Percentiles rank a stretch among this genome's conserved stretches.
These are phyloP conservation scores for Poecilia velifera DNA, from an alignment of 2,797 vertebrate genomes.

Conservation along the genomic window DNA sequence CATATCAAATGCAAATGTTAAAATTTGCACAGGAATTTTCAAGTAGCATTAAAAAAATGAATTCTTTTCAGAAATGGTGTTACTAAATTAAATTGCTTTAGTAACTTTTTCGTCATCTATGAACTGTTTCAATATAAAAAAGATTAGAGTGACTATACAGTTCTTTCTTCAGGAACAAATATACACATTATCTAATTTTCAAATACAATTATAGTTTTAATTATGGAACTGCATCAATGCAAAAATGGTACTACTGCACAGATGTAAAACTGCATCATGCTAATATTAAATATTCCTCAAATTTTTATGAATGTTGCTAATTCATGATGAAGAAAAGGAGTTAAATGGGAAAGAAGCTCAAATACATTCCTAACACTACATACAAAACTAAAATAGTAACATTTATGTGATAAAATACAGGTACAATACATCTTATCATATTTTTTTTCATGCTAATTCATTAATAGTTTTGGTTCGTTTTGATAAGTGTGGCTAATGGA, in stretches of 20 bases:
- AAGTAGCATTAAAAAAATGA: background rate
- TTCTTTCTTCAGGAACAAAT: background rate
- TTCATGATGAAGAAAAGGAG: background rate
- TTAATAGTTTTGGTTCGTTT: background rate
- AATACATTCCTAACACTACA: background rate
- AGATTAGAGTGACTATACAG: background rate
- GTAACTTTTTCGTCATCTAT: slow-evolving; percentile 29
- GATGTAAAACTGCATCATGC: background rate
- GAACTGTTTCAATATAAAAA: slow-evolving; percentile 44
- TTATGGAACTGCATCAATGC: background rate
- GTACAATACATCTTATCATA: background rate
- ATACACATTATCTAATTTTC: background rate
- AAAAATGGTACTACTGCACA: background rate
- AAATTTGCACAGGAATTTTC: background rate
- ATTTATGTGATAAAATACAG: background rate
- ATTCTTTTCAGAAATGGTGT: background rate
- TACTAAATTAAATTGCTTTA: background rate
- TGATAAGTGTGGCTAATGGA: background rate
- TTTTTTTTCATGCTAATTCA: background rate
- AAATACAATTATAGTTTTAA: background rate
- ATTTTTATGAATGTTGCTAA: background rate
- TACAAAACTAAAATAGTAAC: background rate
- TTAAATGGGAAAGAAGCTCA: too few species aligned
- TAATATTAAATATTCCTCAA: background rate
- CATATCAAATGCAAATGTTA: slow-evolving; percentile 57